These are phyloP conservation scores for Papilio protenor DNA, from an alignment of 2,888 invertebrate species.

Conservation along the genomic window DNA sequence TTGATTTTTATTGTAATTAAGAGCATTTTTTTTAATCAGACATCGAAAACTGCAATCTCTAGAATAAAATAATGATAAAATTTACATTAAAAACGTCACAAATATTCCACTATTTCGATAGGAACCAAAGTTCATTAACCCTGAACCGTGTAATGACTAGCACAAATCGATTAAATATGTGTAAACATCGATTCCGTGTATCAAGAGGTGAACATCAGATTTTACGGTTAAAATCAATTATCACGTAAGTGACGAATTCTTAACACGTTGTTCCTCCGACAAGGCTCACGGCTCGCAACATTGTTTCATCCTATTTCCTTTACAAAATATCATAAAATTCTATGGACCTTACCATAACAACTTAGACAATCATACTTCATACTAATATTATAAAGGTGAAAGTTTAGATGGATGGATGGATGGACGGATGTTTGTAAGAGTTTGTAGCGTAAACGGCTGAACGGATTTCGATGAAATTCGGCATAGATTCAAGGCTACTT, in stretches of 20 bases:
- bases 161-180: conserved; percentile 32
- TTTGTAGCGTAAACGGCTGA: no score
- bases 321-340: background rate
- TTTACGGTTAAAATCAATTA: conserved; percentile 35
- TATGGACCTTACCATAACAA: no score
- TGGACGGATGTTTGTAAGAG: no score
- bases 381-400: no score
- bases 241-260: conserved; percentile 22
- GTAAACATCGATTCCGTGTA: conserved; percentile 28
- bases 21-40: background rate
- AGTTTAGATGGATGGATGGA: no score
- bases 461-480: no score
- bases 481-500: no score
- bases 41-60: background rate
- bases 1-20: background rate
- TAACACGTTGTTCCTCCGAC: conserved; percentile 3
- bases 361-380: no score
- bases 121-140: conserved; percentile 31
- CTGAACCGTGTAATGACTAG: conserved; percentile 18
- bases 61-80: conserved; percentile 1
- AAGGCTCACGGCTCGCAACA: conserved; percentile 5
- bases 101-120: conserved; percentile 31
- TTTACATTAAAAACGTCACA: conserved; percentile 25
- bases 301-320: background rate
- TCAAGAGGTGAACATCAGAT: conserved; percentile 8